These are phyloP conservation scores for Thaumatotibia leucotreta DNA, from an alignment of 1,140 invertebrate species.

Conservation along the genomic window DNA sequence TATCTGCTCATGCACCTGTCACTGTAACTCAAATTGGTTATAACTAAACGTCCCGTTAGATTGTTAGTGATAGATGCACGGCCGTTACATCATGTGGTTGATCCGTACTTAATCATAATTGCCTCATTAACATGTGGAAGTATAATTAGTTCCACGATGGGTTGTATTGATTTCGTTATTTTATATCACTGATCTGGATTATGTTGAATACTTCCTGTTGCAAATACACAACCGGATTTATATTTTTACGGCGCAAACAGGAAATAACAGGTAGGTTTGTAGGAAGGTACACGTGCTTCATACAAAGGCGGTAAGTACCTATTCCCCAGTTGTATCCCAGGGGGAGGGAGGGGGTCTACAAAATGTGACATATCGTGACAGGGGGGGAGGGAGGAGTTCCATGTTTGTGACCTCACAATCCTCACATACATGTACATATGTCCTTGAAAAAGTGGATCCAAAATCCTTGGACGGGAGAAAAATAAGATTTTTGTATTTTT, in stretches of 20 bases:
- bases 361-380: no score
- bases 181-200: neutral
- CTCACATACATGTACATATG: no score
- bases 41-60: neutral
- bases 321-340: no score
- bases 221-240: neutral
- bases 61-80: neutral
- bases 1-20: no score
- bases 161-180: neutral
- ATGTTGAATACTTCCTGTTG: neutral
- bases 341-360: no score
- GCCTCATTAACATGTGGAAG: neutral
- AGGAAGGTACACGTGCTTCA: no score
- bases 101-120: neutral
- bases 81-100: neutral
- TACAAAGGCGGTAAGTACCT: no score
- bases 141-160: neutral
- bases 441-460: no score
- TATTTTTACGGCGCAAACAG: neutral
- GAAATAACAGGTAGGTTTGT: neutral
- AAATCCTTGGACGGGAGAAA: no score
- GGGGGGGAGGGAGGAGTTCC: no score
- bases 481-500: no score
- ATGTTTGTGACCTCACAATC: no score
- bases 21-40: neutral